These are phyloP conservation scores for Callinectes sapidus DNA, from an alignment of 2,888 invertebrate genomes.

Conservation along the genomic window DNA sequence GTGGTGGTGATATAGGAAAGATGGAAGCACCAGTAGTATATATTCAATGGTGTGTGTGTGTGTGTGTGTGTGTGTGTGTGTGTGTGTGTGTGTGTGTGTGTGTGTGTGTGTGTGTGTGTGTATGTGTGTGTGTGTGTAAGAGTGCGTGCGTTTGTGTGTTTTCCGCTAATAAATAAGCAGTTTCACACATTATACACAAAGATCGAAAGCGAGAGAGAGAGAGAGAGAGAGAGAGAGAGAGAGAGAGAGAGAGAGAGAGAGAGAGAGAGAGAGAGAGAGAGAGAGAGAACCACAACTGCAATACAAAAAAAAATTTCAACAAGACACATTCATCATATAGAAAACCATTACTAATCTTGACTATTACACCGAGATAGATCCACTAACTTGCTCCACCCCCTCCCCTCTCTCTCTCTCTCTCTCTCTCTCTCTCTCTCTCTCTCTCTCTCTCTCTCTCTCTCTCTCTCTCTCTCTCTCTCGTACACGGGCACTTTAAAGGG, in stretches of 20 bases:
- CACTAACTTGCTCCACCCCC: slow-evolving; percentile 9
- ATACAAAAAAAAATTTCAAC: not conserved
- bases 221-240: not conserved
- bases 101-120: not conserved
- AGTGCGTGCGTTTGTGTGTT: not conserved
- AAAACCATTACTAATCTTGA: not conserved
- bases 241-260: not conserved
- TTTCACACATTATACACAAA: no score
- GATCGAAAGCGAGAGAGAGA: not conserved
- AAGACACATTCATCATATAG: not conserved
- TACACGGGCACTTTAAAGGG: not conserved
- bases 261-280: not conserved
- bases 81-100: slow-evolving; percentile 8
- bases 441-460: slow-evolving; percentile 26
- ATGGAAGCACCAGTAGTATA: not conserved
- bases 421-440: slow-evolving; percentile 31
- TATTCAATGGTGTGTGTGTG: not conserved
- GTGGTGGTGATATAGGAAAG: not conserved
- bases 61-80: not conserved
- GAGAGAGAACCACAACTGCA: not conserved
- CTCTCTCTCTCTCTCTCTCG: not conserved
- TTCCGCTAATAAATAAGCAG: no score
- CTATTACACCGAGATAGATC: not conserved
- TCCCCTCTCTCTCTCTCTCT: slow-evolving; percentile 24
- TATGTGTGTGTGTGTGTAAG: not conserved